Base-by-base conservation (phyloP, 2,797 vertebrate genomes). In the Champsocephalus esox region DNA sequence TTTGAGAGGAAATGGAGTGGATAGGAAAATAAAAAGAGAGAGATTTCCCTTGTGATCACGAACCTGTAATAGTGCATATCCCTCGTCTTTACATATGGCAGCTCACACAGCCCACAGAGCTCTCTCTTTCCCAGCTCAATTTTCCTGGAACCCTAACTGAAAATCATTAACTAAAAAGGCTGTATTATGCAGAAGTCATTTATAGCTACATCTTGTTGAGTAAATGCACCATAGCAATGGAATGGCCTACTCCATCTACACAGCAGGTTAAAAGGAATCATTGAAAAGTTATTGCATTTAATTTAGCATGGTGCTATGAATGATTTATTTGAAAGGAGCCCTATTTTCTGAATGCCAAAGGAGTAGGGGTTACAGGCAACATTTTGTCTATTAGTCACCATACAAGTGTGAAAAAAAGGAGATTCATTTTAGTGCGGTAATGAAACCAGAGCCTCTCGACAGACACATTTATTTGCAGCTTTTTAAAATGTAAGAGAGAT, bases 161-260 rank as follows among this genome's bases (percentile, higher is more conserved):
- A 85, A 79, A 79, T 84, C 81, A 86, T 90, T 73, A 87, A 74
- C 77, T 82, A 69, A 88, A 87, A 88, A 80, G 76, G 70, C 62
- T 8, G 60, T 8, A 62, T 80, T 78, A 52, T 84, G 77, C 9
- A 1, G 58, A 83, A 80, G 46, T 78, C 81, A 67, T 83, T 86
- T 76, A 73, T 75, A 70, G 70, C 68, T 70, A 71, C 59, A 79
- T 87, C 85, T 75, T 75, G 77, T 86, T 83, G 69, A 80, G 76
- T 80, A 86, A 86, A 88, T 81, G 86, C 71, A 72, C 65, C 60
- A 77, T 81, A 80, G 73, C 75, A n/a, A 56, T 45, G 59, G 48
- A 81, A 88, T 70, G 79, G 67, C 75, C 65, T n/a, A 54, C 65
- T 83, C 80, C 66, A 75, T 81, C 80, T 73, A 67, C 63, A 71